Evolutionary conservation across 2,797 vertebrate species (phyloP), one percentile per base, ranked within the genome.

Genomic region (Oreortyx pictus): DNA sequence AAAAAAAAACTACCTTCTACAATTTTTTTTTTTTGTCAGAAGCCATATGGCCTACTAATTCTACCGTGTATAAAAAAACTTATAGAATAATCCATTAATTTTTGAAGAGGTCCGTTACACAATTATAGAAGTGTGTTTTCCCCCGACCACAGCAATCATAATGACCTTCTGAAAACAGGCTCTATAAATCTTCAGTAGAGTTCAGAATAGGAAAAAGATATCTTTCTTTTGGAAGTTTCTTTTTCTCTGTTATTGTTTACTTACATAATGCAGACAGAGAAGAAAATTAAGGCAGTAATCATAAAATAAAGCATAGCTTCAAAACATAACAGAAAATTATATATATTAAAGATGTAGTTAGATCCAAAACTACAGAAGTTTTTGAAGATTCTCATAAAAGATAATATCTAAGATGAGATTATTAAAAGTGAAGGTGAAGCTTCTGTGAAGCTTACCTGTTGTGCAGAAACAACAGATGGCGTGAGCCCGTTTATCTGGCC

Each of bases 51-150:
- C 81, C 47, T 85, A 29, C 64, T 83, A 86, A 9, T 91, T 96
- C 43, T 93, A 60, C 46, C 93, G 43, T n/a, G 68, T 92, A 73
- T 79, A 19, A 54, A 89, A 95, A 94, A 89, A 66, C 14, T 79
- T 88, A 35, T 50, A 90, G 43, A 90, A 83, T 61, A 83, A 80
- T 75, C 60, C 73, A 79, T 90, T 33, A 89, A 80, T 94, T 94
- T 96, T 95, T 86, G 84, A 96, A 94, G 61, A 25, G 19, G 62
- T 86, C 70, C 61, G 27, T 88, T 95, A 56, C 12, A 78, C 25
- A 91, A 73, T 37, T 88, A 89, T 81, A 89, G 65, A 95, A 88
- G 14, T 61, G 6, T 54, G 17, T 66, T 95, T 88, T 94, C 57
- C 56, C 68, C 76, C 52, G 33, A 94, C 72, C 16, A 66, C 14